Evolutionary conservation across 1,140 invertebrate species (phyloP), one percentile per base, ranked within the genome.

Genomic region (Diorhabda sublineata): DNA sequence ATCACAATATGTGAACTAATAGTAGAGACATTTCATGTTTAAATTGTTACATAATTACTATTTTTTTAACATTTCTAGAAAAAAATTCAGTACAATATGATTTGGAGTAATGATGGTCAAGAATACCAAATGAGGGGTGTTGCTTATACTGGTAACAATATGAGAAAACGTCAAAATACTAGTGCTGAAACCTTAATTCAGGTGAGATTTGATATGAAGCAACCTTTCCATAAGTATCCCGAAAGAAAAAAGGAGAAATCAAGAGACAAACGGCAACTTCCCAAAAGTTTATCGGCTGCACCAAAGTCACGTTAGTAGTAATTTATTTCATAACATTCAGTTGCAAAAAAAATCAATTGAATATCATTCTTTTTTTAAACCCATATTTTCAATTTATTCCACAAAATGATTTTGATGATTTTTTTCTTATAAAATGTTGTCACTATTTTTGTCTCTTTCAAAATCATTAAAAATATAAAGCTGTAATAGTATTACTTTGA

Each of bases 71-170:
- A 26, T 26, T 77, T 73, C 57, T 71, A 96, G 89, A 91, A 92
- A 67, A 88, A 97, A 82, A 95, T 98, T 69, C 94, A 98, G 77
- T 87, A 91, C 74, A 93, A 97, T 80, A 93, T 96, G 9, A 90
- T 92, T 76, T 99, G 96, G 95, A 98, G 98, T 84, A 96, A 98
- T 82, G 96, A 98, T 75, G 96, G 97, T 61, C 97, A 96, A 11
- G 97, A 99, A 82, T 99, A 97, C 94, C 96, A 99, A 81, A 86
- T 99, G 7, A 94, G 93, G 80, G 98, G 96, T 83, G 95, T 99
- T 2, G 98, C 98, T 1, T 99, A 99, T 81, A 98, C 97, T 9
- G 98, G 98, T 0, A 99, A 99, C 82, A 99, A 99, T 80, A 99
- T 99, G 94, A 84, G 92, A 42, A 94, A 94, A 78, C 82, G 82